phyloP scores from a whole-genome alignment of 2,113 vertebrate species.

The Zapornia atra region DNA sequence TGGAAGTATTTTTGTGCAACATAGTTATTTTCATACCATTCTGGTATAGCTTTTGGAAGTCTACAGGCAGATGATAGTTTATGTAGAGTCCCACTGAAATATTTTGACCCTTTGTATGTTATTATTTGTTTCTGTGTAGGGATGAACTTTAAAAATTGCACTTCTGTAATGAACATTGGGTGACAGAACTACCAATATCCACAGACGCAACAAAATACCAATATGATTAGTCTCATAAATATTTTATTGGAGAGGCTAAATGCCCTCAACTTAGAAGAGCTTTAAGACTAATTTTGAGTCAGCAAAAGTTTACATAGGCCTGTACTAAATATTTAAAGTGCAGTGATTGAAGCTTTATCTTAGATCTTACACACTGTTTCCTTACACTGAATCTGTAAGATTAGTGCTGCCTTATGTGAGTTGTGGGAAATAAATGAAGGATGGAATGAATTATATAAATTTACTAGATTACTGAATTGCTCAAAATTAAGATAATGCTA shows the following conservation, averaged over 20 bases:
- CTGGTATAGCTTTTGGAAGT: background rate
- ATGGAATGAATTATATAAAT: background rate
- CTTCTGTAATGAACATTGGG: background rate
- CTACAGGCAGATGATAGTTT: background rate
- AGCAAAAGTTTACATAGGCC: background rate
- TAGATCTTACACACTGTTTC: constrained; percentile 11
- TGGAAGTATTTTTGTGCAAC: background rate
- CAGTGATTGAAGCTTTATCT: constrained; percentile 53
- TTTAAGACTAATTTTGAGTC: background rate
- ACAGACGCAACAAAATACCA: background rate
- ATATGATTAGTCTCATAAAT: background rate
- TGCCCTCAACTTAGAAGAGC: background rate
- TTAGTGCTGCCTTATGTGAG: constrained; percentile 73
- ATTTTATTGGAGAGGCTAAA: background rate
- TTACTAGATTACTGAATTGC: background rate
- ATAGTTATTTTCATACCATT: background rate
- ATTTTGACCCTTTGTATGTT: background rate
- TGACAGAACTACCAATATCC: background rate
- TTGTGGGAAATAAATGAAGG: constrained; percentile 50
- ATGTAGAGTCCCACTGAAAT: background rate
- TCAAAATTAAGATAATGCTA: background rate
- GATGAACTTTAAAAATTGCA: background rate
- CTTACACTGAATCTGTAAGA: constrained; percentile 66
- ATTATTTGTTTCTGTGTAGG: background rate
- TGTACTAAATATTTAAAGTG: constrained; percentile 16